A percentile compares a stretch with the other conserved stretches of the same genome.
Conservation (phyloP, 1,140 invertebrate genomes). For the Paracyclopina nana region DNA sequence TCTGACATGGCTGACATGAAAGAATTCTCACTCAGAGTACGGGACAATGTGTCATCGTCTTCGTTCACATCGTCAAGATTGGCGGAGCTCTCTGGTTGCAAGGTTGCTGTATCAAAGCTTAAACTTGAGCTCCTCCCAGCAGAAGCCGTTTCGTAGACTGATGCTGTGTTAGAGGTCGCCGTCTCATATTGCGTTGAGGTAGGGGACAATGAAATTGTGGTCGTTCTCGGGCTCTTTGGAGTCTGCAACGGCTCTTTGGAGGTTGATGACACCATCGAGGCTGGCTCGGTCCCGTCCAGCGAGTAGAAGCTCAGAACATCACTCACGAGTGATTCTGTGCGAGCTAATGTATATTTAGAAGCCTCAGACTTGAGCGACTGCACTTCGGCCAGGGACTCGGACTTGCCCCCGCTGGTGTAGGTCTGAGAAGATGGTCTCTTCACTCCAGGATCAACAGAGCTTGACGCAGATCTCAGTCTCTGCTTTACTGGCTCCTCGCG, state of each 20-base stretch:
- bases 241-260: not conserved
- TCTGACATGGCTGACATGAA: slow-evolving; percentile 80
- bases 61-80: slow-evolving; percentile 39
- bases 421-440: not conserved
- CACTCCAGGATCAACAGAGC: not conserved
- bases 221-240: not conserved
- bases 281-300: slow-evolving; percentile 2
- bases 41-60: slow-evolving; percentile 21
- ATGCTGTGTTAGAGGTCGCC: not conserved
- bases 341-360: too few species aligned
- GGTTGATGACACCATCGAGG: not conserved
- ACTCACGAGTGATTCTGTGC: slow-evolving; percentile 11
- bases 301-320: slow-evolving; percentile 14
- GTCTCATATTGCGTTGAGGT: slow-evolving; percentile 18
- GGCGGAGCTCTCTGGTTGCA: slow-evolving; percentile 55
- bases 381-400: not conserved
- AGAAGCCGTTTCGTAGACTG: slow-evolving; percentile 19
- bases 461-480: not conserved
- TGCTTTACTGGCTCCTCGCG: not conserved
- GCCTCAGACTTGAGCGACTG: not conserved
- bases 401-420: not conserved
- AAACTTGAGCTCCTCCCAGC: slow-evolving; percentile 22
- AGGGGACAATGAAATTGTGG: slow-evolving; percentile 17
- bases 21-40: slow-evolving; percentile 34
- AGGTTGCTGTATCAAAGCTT: slow-evolving; percentile 25